These are phyloP conservation scores for Tragopan temminckii DNA, from an alignment of 2,797 vertebrate species.

Conservation along the genomic window DNA sequence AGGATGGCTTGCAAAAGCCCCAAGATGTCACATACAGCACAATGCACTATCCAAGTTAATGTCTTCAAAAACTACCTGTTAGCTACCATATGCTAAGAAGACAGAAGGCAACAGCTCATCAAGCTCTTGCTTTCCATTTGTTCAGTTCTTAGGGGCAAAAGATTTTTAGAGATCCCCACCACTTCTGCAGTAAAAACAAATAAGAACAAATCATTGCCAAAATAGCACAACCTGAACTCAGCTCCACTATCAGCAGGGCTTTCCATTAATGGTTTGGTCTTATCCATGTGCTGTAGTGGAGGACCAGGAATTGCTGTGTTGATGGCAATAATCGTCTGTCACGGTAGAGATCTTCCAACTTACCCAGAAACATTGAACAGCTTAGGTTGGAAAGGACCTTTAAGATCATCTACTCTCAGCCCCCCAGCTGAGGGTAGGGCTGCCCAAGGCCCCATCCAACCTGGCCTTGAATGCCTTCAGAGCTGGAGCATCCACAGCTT, in stretches of 20 bases:
- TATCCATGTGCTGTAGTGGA: fast-evolving
- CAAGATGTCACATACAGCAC: not conserved
- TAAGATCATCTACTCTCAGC: no score
- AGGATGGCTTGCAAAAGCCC: not conserved
- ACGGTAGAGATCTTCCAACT: not conserved
- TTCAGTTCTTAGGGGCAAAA: not conserved
- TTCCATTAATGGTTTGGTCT: not conserved
- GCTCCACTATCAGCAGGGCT: not conserved
- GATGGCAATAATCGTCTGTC: fast-evolving
- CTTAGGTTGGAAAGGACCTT: no score
- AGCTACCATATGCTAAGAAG: not conserved
- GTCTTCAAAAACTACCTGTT: not conserved
- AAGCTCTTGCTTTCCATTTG: not conserved
- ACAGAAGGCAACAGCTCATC: not conserved
- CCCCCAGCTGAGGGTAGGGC: no score
- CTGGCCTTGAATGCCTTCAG: no score
- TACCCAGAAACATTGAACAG: not conserved
- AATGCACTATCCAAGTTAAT: no score
- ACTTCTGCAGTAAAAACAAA: not conserved
- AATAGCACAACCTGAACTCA: not conserved
- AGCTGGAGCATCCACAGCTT: no score
- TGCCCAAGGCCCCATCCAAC: no score
- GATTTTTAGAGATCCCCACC: not conserved
- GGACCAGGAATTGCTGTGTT: not conserved
- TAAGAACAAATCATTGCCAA: not conserved